Conservation (phyloP, 2,797 vertebrate species). For the Phoeniculus purpureus region DNA sequence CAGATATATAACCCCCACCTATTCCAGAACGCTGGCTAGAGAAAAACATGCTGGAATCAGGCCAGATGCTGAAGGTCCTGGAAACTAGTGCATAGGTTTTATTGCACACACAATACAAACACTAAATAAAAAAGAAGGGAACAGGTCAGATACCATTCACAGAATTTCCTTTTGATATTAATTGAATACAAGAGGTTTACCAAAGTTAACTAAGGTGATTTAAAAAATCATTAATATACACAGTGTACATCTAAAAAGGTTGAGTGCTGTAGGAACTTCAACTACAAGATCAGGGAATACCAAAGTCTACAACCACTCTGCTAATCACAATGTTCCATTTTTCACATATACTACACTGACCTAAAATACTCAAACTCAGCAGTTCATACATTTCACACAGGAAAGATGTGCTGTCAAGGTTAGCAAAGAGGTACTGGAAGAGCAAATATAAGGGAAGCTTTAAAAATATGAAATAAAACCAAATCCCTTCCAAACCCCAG, state of each 20-base stretch:
- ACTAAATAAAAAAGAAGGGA: background rate
- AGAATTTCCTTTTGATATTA: background rate
- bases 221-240: background rate
- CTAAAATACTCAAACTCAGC: background rate
- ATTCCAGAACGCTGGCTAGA: background rate
- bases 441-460: background rate
- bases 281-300: background rate
- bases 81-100: constrained; percentile 16
- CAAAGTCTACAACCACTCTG: background rate
- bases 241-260: background rate
- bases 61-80: constrained; percentile 25
- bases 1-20: constrained; percentile 14
- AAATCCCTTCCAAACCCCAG: background rate
- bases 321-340: background rate
- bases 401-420: background rate
- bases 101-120: background rate
- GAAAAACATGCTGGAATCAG: constrained; percentile 11
- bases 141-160: background rate
- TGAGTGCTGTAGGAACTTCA: background rate
- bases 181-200: background rate
- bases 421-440: background rate
- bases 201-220: background rate
- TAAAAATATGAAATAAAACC: background rate
- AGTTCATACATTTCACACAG: background rate
- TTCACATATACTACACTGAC: background rate